These are phyloP conservation scores for Tolypeutes matacus DNA, from an alignment of 2,797 vertebrate genomes.

Conservation along the genomic window DNA sequence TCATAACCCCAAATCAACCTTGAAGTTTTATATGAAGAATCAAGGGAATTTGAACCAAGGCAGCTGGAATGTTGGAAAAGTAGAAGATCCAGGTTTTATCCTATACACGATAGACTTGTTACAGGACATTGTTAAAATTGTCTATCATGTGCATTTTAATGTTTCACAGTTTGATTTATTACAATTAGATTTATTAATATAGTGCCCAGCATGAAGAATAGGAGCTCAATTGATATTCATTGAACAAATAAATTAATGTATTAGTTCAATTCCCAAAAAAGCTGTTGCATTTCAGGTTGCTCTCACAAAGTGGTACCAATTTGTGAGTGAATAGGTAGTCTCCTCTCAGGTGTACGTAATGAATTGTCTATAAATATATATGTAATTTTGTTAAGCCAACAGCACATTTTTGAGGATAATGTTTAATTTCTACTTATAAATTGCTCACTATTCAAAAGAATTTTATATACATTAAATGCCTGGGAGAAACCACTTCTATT, in stretches of 20 bases:
- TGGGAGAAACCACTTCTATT: conserved; percentile 32
- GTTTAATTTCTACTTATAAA: conserved; percentile 26
- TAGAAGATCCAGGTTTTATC: conserved; percentile 22
- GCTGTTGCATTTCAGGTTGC: not conserved
- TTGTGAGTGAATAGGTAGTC: not conserved
- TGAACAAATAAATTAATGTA: conserved; percentile 27
- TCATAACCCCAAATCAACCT: conserved; percentile 41
- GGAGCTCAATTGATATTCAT: not conserved
- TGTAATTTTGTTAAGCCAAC: not conserved
- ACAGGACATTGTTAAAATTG: not conserved
- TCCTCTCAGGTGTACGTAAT: not conserved
- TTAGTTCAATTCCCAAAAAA: not conserved
- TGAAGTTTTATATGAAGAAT: conserved; percentile 60
- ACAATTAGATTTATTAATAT: conserved; percentile 1
- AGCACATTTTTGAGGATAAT: not conserved
- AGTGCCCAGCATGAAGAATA: not conserved
- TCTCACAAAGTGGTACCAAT: not conserved
- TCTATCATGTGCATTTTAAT: not conserved
- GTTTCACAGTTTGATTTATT: conserved; percentile 36
- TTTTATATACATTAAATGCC: not conserved
- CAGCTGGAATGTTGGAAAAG: conserved; percentile 20
- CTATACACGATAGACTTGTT: not conserved
- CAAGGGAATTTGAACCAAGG: conserved; percentile 44
- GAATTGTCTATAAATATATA: not conserved
- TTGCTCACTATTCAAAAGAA: conserved; percentile 26